Conservation (phyloP, 2,888 invertebrate genomes). For the Quadriops clusia region DNA sequence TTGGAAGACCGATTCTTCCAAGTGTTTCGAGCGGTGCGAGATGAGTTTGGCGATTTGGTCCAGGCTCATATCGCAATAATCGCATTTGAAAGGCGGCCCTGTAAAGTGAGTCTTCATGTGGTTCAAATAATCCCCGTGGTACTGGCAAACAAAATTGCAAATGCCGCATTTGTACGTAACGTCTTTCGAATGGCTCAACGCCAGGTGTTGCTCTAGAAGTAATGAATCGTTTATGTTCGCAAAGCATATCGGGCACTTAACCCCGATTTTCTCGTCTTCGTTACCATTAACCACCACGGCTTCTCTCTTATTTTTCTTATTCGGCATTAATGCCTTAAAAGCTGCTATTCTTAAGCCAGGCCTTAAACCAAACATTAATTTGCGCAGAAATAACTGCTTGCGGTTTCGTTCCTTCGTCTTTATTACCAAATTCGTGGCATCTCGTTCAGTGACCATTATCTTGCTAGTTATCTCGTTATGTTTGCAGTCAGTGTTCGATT, state of each 20-base stretch:
- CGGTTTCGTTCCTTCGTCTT: conserved; percentile 32
- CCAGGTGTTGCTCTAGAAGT: conserved; percentile 43
- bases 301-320: conserved; percentile 30
- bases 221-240: conserved; percentile 40
- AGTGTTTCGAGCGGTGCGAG: conserved; percentile 47
- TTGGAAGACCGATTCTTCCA: conserved; percentile 38
- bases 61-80: conserved; percentile 39
- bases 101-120: conserved; percentile 49
- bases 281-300: conserved; percentile 23
- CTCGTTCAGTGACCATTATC: conserved; percentile 27
- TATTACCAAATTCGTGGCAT: conserved; percentile 26
- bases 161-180: conserved; percentile 48
- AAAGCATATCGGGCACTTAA: conserved; percentile 43
- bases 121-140: conserved; percentile 47
- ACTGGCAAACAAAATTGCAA: conserved; percentile 50
- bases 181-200: conserved; percentile 44
- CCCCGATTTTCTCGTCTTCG: conserved; percentile 24
- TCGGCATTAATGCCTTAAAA: conserved; percentile 33
- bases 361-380: conserved; percentile 33
- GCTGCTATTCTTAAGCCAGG: conserved; percentile 36
- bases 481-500: too few species aligned
- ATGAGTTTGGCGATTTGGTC: conserved; percentile 44
- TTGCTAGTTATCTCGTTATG: too few species aligned
- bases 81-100: conserved; percentile 53
- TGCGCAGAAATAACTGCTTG: conserved; percentile 32